Evolutionary conservation across 2,888 invertebrate species (phyloP), one percentile per base, ranked within the genome.

Genomic region (Plagiodera versicolora): DNA sequence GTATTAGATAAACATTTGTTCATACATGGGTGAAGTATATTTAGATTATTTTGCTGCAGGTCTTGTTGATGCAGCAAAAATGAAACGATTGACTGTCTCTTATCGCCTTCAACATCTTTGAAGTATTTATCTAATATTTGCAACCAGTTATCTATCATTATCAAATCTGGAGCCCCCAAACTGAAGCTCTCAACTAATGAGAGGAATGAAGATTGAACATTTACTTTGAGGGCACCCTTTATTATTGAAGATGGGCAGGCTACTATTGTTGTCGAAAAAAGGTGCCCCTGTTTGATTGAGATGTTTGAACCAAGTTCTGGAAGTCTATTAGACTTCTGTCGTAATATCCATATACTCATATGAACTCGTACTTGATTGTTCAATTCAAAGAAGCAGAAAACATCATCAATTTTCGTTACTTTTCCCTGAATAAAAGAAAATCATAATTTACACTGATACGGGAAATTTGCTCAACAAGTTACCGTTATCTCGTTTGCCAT

Each of bases 361-460:
- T 62, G 56, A 30, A 62, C 56, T 11, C 30, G 52, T 14, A 48
- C 20, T 3, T 30, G 45, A 30, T 48, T 14, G 35, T 62, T 52
- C 24, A 62, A n/a, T 48, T 44, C 51, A 30, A 62, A 52, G 32
- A n/a, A 58, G 11, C 18, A 20, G 28, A 58, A 58, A 11, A 20
- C 11, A 16, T 8, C 2, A 39, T 61, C 28, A 39, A 61, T 53
- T 3, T 54, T 32, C 18, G 61, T 61, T 16, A 61, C 61, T 10
- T 28, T 24, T 4, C 61, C 61, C 61, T 61, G 47, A 16, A 61
- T 55, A 11, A 44, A 28, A 30, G 11, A 39, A 39, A 32, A 8
- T 32, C 11, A 32, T 10, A 5, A 24, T 24, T 24, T 24, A 24
- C 6, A n/a, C n/a, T n/a, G n/a, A n/a, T 24, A 6, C 24, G 6